Conservation (phyloP, 2,888 invertebrate species). For the Phortica okadai region DNA sequence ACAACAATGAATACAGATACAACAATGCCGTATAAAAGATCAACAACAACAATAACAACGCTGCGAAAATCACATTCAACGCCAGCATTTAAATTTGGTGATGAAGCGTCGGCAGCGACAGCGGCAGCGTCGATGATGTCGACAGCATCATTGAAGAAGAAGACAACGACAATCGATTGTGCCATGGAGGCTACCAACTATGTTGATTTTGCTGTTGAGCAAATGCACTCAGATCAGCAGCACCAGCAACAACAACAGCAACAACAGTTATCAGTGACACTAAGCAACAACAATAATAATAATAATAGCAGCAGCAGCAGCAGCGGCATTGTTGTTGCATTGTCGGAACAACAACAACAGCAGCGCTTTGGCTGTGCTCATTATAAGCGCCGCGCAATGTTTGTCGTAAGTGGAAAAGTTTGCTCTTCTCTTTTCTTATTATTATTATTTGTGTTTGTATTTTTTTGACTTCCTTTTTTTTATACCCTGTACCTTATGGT, state of each 20-base stretch:
- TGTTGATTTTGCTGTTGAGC: slow-evolving; percentile 44
- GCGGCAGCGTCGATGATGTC: slow-evolving; percentile 37
- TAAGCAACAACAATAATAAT: slow-evolving; percentile 1
- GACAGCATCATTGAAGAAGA: slow-evolving; percentile 30
- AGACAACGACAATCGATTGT: slow-evolving; percentile 35
- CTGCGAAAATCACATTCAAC: slow-evolving; percentile 65
- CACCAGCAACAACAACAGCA: slow-evolving; percentile 30
- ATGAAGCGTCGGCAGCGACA: slow-evolving; percentile 31
- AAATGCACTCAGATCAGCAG: slow-evolving; percentile 50
- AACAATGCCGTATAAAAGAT: slow-evolving; percentile 31
- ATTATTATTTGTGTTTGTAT: not conserved
- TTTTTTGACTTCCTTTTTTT: no score
- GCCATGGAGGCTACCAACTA: slow-evolving; percentile 51
- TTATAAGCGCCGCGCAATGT: slow-evolving; percentile 90
- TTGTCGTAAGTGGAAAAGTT: slow-evolving; percentile 82
- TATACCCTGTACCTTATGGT: no score
- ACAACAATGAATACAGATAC: slow-evolving; percentile 25
- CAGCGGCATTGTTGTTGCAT: slow-evolving; percentile 34
- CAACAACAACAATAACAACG: slow-evolving; percentile 29
- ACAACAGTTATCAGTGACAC: slow-evolving; percentile 7
- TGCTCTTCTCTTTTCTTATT: not conserved
- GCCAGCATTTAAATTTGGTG: slow-evolving; percentile 54
- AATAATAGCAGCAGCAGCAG: slow-evolving; percentile 18
- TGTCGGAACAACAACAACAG: slow-evolving; percentile 38
- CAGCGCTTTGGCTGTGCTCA: slow-evolving; percentile 83